Base-by-base conservation (phyloP, 2,888 invertebrate genomes). In the Meiosimyza platycephala region DNA sequence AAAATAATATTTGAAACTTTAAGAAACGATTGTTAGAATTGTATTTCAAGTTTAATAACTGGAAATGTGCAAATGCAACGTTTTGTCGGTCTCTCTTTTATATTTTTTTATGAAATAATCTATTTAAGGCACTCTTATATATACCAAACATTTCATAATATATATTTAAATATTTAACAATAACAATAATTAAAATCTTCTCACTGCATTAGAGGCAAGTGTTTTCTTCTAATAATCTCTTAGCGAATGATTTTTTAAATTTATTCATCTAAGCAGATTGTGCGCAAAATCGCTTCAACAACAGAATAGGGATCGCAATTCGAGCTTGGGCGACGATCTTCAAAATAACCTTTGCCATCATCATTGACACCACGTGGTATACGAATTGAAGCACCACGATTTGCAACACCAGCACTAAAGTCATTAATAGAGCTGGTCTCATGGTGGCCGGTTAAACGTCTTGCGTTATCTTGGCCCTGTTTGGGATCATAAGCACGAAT, bases 351-450 rank as follows among this genome's bases (percentile, higher is more conserved):
- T 85, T 93, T 94, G 86, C 95, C 94, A 11, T 96, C 95, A 80
- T 96, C 96, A 51, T 95, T 95, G 48, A 96, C 96, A 16, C 92
- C 91, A 28, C 97, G 92, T 7, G 98, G 98, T 86, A 98, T 98
- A 78, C 99, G 93, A 87, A 99, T 95, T 86, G 96, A 97, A 87
- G 94, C 94, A 64, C 95, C 96, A 78, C 98, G 94, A 88, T 97
- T 96, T 57, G 98, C 98, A 11, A 98, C 96, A 70, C 95, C 96
- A 55, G 87, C 86, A 80, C 97, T 97, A 88, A 99, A 99, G 87
- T 98, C 96, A 86, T 96, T 94, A 86, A 99, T 98, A 81, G 94
- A 95, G 82, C 98, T 97, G 3, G 99, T 99, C 89, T 99, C 99
- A 86, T 97, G 97, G 80, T 91, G 91, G 74, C 99, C 99, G 71